Conservation (phyloP, 2,113 vertebrate species). For the Indicator indicator region DNA sequence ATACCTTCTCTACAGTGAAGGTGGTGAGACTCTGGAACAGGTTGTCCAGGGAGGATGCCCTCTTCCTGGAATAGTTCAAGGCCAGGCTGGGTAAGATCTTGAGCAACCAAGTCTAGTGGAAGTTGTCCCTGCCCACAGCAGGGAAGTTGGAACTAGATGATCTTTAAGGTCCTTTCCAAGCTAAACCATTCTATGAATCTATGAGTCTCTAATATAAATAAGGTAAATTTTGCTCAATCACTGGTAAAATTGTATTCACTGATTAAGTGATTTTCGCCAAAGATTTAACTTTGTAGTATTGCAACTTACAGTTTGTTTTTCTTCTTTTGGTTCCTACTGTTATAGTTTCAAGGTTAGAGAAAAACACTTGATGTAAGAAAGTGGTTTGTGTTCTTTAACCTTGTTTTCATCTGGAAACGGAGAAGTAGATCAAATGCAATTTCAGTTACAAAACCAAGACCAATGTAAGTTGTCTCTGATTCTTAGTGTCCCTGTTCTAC, state of each 20-base stretch:
- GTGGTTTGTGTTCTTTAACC: not conserved
- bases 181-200: too few species aligned
- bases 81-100: too few species aligned
- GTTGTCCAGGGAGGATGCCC: too few species aligned
- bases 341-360: not conserved
- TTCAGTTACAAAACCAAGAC: not conserved
- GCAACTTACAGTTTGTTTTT: not conserved
- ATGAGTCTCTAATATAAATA: not conserved
- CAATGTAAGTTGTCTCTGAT: not conserved
- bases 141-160: too few species aligned
- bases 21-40: too few species aligned
- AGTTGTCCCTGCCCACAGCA: too few species aligned
- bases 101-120: too few species aligned
- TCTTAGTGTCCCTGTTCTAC: not conserved
- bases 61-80: too few species aligned
- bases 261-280: not conserved
- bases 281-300: not conserved
- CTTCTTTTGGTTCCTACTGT: not conserved
- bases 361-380: not conserved
- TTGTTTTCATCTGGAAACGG: not conserved
- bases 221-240: not conserved
- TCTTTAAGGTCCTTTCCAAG: too few species aligned
- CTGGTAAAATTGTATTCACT: not conserved
- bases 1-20: too few species aligned
- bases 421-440: not conserved